These are phyloP conservation scores for Bergia puertoricense DNA, from an alignment of 92 coral and sea anemone species.

Conservation along the genomic window DNA sequence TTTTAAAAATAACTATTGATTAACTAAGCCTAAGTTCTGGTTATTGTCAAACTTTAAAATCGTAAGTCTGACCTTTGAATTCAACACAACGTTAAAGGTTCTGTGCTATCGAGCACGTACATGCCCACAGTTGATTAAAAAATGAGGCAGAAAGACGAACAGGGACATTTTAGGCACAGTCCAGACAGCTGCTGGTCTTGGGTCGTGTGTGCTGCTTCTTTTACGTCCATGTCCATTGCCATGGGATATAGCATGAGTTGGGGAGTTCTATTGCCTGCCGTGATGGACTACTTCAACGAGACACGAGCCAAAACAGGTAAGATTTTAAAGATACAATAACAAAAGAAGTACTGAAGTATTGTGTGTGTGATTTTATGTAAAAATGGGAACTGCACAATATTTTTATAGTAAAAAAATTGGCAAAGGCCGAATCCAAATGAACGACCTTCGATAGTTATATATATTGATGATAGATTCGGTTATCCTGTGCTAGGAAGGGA, in stretches of 20 bases:
- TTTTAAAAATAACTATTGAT: no score
- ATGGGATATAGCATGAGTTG: constrained; percentile 1
- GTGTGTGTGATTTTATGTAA: not conserved
- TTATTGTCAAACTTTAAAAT: no score
- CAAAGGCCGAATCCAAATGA: no score
- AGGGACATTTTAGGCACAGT: not conserved
- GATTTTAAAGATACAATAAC: not conserved
- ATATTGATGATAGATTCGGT: no score
- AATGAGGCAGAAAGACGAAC: not conserved
- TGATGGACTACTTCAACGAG: constrained; percentile 17
- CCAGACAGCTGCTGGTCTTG: constrained; percentile 20
- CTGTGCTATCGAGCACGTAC: not conserved
- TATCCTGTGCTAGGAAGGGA: no score
- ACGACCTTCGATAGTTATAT: no score
- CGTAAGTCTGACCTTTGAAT: no score
- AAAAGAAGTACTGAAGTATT: not conserved
- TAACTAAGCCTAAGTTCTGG: no score
- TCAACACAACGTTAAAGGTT: no score
- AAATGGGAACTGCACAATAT: no score
- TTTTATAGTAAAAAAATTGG: no score
- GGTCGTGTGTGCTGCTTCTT: constrained; percentile 16
- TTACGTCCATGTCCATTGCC: not conserved
- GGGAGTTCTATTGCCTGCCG: constrained; percentile 14
- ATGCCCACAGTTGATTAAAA: not conserved
- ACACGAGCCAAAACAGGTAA: constrained; percentile 22